Evolutionary conservation across 2,113 vertebrate genomes (phyloP).

Genomic region (Cochlearius cochlearius): DNA sequence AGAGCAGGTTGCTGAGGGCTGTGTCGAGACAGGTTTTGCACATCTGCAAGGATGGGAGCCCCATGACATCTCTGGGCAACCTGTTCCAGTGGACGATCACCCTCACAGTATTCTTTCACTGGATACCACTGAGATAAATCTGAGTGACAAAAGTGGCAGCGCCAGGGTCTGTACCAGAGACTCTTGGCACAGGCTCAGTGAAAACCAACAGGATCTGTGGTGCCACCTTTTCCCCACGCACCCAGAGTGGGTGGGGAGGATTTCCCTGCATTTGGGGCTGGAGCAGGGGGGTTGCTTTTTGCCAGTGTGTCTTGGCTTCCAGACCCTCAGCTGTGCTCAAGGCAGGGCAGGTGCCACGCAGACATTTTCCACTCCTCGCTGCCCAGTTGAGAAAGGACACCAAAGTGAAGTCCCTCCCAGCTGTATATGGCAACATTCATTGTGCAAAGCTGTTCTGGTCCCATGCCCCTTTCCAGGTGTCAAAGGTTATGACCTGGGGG

Average conservation of each 20-base stretch:
- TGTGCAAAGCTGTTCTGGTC: neutral
- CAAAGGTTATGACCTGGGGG: neutral
- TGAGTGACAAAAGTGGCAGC: neutral
- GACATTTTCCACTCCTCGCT: neutral
- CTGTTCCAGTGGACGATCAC: neutral
- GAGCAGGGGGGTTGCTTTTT: neutral
- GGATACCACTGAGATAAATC: too few species aligned
- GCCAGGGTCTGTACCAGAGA: neutral
- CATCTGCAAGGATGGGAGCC: neutral
- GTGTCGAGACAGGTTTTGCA: neutral
- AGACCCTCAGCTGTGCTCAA: neutral
- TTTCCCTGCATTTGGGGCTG: neutral
- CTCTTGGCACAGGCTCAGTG: neutral
- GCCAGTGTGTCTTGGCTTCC: neutral
- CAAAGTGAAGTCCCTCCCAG: neutral
- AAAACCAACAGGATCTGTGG: neutral
- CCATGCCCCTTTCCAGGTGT: neutral
- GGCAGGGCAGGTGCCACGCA: neutral
- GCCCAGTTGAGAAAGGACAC: neutral
- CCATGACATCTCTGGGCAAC: neutral
- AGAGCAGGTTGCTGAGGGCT: neutral
- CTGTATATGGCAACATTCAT: neutral
- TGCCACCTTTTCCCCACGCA: neutral
- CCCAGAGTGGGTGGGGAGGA: neutral
- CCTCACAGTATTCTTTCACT: neutral